phyloP scores from a whole-genome alignment of 1,140 invertebrate species.

The Zaprionus camerounensis region DNA sequence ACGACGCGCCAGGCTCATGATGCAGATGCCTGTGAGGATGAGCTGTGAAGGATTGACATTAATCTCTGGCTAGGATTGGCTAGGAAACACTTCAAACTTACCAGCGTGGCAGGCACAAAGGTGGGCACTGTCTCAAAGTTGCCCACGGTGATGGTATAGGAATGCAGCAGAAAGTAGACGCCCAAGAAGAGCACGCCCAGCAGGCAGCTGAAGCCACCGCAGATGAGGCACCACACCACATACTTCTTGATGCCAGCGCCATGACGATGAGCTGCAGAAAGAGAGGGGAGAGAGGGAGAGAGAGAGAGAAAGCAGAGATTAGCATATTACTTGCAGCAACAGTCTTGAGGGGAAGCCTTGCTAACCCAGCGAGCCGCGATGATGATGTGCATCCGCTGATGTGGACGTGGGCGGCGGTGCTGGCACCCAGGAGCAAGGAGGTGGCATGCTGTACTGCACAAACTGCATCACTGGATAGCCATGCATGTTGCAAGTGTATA shows the following conservation, averaged over 20 bases:
- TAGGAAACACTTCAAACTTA: constrained; percentile 78
- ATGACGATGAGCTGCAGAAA: constrained; percentile 65
- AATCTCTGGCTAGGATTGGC: not conserved
- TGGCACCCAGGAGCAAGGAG: constrained; percentile 84
- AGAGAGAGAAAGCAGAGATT: not conserved
- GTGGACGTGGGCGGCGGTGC: constrained; percentile 68
- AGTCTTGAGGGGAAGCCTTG: not conserved
- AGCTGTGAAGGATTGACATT: constrained; percentile 85
- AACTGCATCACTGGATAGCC: constrained; percentile 87
- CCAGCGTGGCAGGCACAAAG: constrained; percentile 92
- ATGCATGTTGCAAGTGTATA: constrained; percentile 80
- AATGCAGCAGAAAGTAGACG: constrained; percentile 90
- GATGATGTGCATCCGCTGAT: constrained; percentile 60
- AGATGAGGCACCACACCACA: constrained; percentile 90
- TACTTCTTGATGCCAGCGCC: constrained; percentile 87
- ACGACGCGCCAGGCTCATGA: constrained; percentile 92
- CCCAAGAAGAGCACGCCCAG: constrained; percentile 90
- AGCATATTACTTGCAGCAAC: not conserved
- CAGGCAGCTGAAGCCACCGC: constrained; percentile 89
- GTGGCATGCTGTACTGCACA: constrained; percentile 86
- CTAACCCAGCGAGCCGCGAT: constrained; percentile 60
- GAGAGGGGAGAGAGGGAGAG: not conserved
- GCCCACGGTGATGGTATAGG: constrained; percentile 91
- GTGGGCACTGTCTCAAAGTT: constrained; percentile 94
- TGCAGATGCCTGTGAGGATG: constrained; percentile 93